A percentile compares a stretch with the other conserved stretches of the same genome.
These are phyloP conservation scores for Tonatia bakeri DNA, from an alignment of 2,113 vertebrate genomes.

Conservation along the genomic window DNA sequence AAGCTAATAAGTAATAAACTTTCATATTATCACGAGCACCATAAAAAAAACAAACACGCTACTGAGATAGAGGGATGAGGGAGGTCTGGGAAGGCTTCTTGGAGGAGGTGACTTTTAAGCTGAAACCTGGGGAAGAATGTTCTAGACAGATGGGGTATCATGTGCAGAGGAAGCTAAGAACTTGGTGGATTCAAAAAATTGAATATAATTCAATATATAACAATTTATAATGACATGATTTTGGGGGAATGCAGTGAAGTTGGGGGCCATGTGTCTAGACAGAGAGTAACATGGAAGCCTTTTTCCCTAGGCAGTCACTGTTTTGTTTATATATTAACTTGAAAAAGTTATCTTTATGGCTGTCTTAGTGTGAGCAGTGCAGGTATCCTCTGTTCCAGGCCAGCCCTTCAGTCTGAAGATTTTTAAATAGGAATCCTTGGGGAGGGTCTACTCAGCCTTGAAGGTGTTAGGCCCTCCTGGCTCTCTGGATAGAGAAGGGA, in stretches of 20 bases:
- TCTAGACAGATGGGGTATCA: neutral
- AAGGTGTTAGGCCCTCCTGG: neutral
- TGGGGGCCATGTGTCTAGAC: neutral
- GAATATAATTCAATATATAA: neutral
- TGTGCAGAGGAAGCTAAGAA: neutral
- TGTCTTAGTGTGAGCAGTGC: fast-evolving
- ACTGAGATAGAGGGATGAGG: neutral
- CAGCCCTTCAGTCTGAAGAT: neutral
- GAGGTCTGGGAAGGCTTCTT: neutral
- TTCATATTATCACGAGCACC: neutral
- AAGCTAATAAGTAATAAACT: neutral
- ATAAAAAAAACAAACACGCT: neutral
- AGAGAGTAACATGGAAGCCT: neutral
- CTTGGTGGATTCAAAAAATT: neutral
- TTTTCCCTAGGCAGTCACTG: neutral
- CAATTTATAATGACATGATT: neutral
- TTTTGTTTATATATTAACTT: neutral
- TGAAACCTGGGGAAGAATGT: neutral
- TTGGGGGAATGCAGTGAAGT: neutral
- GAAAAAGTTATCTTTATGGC: neutral
- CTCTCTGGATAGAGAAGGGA: neutral
- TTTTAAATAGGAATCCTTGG: neutral
- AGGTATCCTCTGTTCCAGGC: neutral
- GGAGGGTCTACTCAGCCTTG: neutral
- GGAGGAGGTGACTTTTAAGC: neutral